Evolutionary conservation across 2,888 invertebrate species (phyloP).

Genomic region (Prostheceraeus crozeri): DNA sequence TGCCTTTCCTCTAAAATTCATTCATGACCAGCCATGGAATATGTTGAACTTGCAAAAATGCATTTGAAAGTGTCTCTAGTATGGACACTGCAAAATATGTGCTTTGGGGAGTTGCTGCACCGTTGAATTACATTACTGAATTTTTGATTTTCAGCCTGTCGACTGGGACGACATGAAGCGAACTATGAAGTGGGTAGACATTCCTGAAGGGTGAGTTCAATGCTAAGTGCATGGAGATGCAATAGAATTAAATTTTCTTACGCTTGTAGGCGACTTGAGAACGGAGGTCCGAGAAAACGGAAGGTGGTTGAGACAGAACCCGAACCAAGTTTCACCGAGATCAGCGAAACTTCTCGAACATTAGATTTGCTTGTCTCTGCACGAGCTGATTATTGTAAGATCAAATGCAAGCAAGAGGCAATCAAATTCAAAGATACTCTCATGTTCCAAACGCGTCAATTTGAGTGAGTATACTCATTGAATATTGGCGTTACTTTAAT

Average conservation of each 20-base stretch:
- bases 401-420: constrained; percentile 48
- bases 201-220: constrained; percentile 34
- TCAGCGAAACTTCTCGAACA: constrained; percentile 47
- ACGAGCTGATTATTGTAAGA: constrained; percentile 51
- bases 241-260: not conserved
- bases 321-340: constrained; percentile 51
- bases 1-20: too few species aligned
- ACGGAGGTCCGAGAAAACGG: constrained; percentile 47
- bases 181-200: constrained; percentile 55
- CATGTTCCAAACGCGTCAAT: constrained; percentile 56
- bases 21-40: too few species aligned
- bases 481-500: not conserved
- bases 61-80: too few species aligned
- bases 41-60: too few species aligned
- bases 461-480: constrained; percentile 48
- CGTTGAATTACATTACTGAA: too few species aligned
- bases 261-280: constrained; percentile 35
- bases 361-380: constrained; percentile 52
- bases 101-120: too few species aligned
- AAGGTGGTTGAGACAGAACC: constrained; percentile 56
- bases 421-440: constrained; percentile 55
- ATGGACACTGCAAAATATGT: too few species aligned
- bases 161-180: constrained; percentile 57
- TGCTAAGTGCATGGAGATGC: not conserved
- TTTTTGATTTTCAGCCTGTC: constrained; percentile 44